A percentile compares a stretch with the other conserved stretches of the same genome.
phyloP scores from a whole-genome alignment of 2,113 vertebrate species.

The Micronycteris hirsuta region DNA sequence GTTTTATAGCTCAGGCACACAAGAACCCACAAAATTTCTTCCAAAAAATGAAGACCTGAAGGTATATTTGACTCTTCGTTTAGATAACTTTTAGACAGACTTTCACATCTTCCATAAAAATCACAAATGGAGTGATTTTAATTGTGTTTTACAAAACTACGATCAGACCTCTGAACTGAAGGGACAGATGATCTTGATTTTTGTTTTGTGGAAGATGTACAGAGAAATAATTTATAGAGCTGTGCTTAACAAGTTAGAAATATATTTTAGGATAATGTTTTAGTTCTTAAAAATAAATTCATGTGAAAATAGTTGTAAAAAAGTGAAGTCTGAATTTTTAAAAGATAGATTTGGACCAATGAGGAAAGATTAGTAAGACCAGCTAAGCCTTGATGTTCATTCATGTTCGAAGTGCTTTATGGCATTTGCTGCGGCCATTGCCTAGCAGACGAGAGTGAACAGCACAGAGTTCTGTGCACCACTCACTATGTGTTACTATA shows the following conservation, averaged over 20 bases:
- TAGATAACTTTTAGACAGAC: background rate
- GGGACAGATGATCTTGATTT: background rate
- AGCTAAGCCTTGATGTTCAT: background rate
- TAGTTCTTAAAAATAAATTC: slow-evolving; percentile 12
- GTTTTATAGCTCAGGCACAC: background rate
- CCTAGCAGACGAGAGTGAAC: background rate
- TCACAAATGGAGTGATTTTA: background rate
- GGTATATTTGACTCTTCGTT: background rate
- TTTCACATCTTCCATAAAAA: background rate
- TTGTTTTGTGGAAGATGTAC: background rate
- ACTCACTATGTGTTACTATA: background rate
- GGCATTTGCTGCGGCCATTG: background rate
- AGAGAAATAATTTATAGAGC: background rate
- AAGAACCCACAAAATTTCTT: background rate
- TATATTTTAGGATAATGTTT: background rate
- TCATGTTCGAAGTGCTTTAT: background rate
- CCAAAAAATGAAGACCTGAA: background rate
- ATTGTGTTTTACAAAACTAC: background rate
- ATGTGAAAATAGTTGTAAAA: background rate
- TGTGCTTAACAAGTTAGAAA: background rate
- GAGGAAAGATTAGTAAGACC: background rate
- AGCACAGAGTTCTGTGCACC: background rate
- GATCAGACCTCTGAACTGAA: background rate
- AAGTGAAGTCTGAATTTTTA: background rate
- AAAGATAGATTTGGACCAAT: background rate